Evolutionary conservation across 92 coral and sea anemone species (phyloP).

Genomic region (Parazoanthus swiftii): DNA sequence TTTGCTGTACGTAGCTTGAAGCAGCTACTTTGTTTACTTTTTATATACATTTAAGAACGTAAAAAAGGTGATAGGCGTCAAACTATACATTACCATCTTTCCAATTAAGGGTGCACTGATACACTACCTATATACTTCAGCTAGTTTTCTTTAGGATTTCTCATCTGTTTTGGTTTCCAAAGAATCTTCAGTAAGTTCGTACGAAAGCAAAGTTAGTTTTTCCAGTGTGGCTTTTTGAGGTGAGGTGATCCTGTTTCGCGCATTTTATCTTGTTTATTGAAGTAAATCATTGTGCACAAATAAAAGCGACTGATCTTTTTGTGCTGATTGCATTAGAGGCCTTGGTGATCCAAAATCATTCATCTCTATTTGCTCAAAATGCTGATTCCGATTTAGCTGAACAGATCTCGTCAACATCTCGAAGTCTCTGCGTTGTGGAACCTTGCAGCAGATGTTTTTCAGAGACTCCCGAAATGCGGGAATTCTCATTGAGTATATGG

Average conservation of each 20-base stretch:
- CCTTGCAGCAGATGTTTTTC: neutral
- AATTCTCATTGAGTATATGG: slow-evolving; percentile 51
- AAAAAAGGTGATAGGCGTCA: too few relatives aligned
- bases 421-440: neutral
- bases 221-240: too few relatives aligned
- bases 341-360: neutral
- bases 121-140: too few relatives aligned
- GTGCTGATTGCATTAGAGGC: neutral
- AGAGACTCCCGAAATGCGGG: slow-evolving; percentile 54
- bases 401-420: neutral
- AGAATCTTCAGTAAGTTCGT: too few relatives aligned
- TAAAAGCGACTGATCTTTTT: neutral
- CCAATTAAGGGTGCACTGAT: too few relatives aligned
- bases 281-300: neutral
- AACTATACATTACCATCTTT: too few relatives aligned
- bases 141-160: too few relatives aligned
- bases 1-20: too few relatives aligned
- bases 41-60: too few relatives aligned
- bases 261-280: neutral
- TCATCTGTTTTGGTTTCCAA: too few relatives aligned
- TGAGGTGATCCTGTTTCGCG: neutral
- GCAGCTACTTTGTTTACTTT: too few relatives aligned
- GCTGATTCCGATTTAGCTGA: slow-evolving; percentile 1
- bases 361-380: slow-evolving; percentile 11
- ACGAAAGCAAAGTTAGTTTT: too few relatives aligned